Conservation (phyloP, 2,888 invertebrate genomes). For the Sericinus montela region DNA sequence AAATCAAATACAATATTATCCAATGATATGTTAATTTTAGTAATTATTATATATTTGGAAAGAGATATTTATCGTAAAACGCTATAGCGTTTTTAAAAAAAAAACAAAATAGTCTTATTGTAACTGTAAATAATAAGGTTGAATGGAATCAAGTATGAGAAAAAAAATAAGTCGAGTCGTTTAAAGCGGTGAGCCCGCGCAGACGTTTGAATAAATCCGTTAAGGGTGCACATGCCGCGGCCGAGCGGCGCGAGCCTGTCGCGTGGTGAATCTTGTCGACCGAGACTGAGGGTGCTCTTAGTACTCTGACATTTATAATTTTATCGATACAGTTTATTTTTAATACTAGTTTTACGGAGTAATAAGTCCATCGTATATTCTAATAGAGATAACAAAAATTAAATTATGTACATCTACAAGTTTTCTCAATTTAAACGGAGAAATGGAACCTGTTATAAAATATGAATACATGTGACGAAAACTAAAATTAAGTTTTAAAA, state of each 20-base stretch:
- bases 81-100: constrained; percentile 6
- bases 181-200: constrained; percentile 32
- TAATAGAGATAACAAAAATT: no score
- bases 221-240: constrained; percentile 64
- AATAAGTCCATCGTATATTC: no score
- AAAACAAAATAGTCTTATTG: constrained; percentile 11
- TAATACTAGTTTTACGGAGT: no score
- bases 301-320: constrained; percentile 25
- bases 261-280: constrained; percentile 64
- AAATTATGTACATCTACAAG: no score
- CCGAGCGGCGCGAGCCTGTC: constrained; percentile 40
- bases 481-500: no score
- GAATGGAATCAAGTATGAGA: constrained; percentile 17
- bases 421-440: no score
- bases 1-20: no score
- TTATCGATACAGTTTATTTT: constrained; percentile 10
- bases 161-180: constrained; percentile 14
- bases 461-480: no score
- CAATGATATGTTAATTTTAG: background rate
- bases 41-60: constrained; percentile 3
- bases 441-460: no score
- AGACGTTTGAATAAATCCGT: constrained; percentile 71
- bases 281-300: constrained; percentile 47
- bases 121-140: constrained; percentile 20
- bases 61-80: constrained; percentile 5